A percentile compares a stretch with the other conserved stretches of the same genome.
phyloP scores from a whole-genome alignment of 2,113 vertebrate genomes.

The Tyto alba region DNA sequence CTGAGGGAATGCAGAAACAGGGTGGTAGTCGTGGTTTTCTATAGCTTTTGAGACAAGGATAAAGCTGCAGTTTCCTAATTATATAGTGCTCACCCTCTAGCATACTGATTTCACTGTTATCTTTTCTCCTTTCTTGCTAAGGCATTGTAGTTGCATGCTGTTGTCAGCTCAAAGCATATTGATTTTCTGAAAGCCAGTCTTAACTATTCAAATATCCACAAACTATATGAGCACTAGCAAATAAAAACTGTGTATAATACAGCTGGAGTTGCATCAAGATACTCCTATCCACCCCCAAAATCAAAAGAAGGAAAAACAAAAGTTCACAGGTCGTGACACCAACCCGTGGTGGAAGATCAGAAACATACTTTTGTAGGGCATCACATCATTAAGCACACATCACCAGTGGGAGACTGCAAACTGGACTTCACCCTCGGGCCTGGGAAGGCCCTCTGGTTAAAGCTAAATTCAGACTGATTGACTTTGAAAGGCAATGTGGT shows the following conservation, averaged over 20 bases:
- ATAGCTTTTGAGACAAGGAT: slow-evolving; percentile 4
- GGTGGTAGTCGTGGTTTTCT: neutral
- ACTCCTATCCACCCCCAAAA: neutral
- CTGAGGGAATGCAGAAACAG: neutral
- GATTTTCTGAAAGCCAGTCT: neutral
- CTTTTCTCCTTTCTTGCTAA: neutral
- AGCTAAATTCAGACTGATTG: neutral
- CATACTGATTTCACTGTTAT: neutral
- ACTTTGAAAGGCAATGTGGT: neutral
- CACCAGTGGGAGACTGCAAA: neutral
- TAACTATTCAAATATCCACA: neutral
- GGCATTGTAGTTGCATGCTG: neutral
- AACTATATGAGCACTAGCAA: neutral
- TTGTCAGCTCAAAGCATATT: neutral
- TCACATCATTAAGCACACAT: neutral
- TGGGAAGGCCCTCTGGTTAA: neutral
- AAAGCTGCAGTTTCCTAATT: slow-evolving; percentile 25
- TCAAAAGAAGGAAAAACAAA: neutral
- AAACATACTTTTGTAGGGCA: rapidly evolving
- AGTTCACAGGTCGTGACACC: neutral
- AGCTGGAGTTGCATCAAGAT: neutral
- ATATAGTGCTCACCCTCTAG: neutral
- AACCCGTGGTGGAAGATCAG: too few relatives aligned
- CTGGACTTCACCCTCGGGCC: neutral
- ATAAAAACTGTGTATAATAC: neutral